Evolutionary conservation across 2,113 vertebrate species (phyloP), one percentile per base, ranked within the genome.

Genomic region (Ageneiosus marmoratus): DNA sequence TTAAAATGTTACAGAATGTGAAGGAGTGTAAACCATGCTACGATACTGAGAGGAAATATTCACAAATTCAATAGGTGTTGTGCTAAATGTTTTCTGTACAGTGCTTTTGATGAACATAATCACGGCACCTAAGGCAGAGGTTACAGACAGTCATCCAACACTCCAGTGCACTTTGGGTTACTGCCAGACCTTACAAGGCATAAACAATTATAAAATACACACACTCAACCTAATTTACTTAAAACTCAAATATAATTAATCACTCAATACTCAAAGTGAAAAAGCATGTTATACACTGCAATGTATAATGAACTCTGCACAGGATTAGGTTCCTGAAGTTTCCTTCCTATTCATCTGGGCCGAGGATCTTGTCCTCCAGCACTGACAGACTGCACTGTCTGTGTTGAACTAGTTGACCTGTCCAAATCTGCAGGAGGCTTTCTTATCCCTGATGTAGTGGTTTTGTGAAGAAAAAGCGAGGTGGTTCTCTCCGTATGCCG

Each of bases 371-470:
- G 9, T 67, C 46, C 8, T 67, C 15, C 73, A 50, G 34, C 65
- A n/a, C n/a, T n/a, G n/a, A n/a, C n/a, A n/a, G 73, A 77, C 81
- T 65, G 60, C 5, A n/a, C 32, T 77, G 32, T 77, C 46, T 76
- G 29, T 76, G 32, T 77, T 55, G 16, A 46, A 58, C 16, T 37
- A 62, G 62, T 6, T 62, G 27, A 73, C 51, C 55, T 62, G 32
- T 80, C 69, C 48, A 80, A 73, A 75, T 22, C 77, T 55, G 10
- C 29, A 34, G 41, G 13, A 56, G 69, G 41, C 32, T 37, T 82
- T 82, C 69, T 76, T 48, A 80, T 73, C 20, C 75, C 58, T 81
- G 74, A 81, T 75, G 76, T 24, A n/a, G 48, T 27, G 55, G 84
- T 83, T 83, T 83, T 22, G 44, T n/a, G 24, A 41, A 67, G 48